Percentiles rank a stretch among this genome's conserved stretches.
These are phyloP conservation scores for cat (Felis catus) DNA, from an alignment of 2,113 vertebrate genomes.

Conservation along the genomic window DNA sequence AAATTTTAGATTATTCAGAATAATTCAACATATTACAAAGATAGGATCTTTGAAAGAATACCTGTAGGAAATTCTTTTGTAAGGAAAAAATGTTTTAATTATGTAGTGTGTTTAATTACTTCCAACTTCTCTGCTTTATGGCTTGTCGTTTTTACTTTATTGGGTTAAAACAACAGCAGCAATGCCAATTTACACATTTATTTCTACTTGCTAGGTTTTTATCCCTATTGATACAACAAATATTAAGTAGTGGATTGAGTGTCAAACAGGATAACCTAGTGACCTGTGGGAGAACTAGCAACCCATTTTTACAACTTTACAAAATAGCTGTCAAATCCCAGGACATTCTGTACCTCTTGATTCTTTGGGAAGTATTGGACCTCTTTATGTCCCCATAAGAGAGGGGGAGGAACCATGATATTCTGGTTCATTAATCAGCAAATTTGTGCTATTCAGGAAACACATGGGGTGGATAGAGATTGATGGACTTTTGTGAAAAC, in stretches of 20 bases:
- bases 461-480: background rate
- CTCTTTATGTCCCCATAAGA: background rate
- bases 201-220: background rate
- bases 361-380: background rate
- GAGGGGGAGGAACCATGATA: background rate
- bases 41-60: background rate
- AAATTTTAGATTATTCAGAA: background rate
- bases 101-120: background rate
- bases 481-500: slow-evolving; percentile 2
- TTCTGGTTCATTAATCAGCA: background rate
- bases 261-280: background rate
- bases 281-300: background rate
- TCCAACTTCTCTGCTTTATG: background rate
- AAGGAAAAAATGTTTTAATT: background rate
- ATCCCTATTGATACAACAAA: background rate
- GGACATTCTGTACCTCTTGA: background rate
- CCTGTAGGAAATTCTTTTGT: background rate
- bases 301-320: background rate
- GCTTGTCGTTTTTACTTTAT: background rate
- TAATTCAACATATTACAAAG: background rate
- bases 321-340: background rate
- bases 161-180: background rate
- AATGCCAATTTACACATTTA: background rate
- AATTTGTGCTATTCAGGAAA: background rate
- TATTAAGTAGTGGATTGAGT: background rate